Evolutionary conservation across 2,113 vertebrate genomes (phyloP).

Genomic region (Larimichthys crocea): DNA sequence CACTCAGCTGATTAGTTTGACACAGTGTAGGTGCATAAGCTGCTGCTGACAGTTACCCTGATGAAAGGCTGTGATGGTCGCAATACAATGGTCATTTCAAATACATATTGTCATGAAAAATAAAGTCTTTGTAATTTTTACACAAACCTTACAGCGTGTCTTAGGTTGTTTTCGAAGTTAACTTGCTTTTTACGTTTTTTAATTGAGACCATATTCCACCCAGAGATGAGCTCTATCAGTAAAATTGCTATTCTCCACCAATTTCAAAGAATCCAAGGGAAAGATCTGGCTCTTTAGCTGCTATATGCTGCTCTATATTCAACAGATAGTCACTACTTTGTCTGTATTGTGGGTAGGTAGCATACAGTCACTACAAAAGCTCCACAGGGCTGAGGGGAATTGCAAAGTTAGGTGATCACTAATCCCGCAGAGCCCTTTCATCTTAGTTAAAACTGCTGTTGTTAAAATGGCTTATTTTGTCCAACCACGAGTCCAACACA

Average conservation of each 20-base stretch:
- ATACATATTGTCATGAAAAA: no score
- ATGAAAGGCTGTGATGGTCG: no score
- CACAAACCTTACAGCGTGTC: no score
- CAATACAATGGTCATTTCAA: no score
- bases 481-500: not conserved
- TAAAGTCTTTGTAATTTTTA: no score
- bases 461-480: no score
- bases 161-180: no score
- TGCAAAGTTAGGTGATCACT: not conserved
- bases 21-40: not conserved
- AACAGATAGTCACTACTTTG: not conserved
- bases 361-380: not conserved
- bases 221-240: no score
- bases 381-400: not conserved
- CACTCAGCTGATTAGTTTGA: not conserved
- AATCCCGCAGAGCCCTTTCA: not conserved
- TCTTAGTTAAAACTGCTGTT: not conserved
- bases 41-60: not conserved
- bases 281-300: not conserved
- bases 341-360: not conserved
- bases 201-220: no score
- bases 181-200: no score
- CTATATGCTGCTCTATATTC: not conserved
- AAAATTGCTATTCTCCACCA: not conserved
- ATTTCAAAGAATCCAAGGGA: not conserved